A percentile compares a stretch with the other conserved stretches of the same genome.
phyloP scores from a whole-genome alignment of 2,888 invertebrate genomes.

The Hirtodrosophila histrioides region DNA sequence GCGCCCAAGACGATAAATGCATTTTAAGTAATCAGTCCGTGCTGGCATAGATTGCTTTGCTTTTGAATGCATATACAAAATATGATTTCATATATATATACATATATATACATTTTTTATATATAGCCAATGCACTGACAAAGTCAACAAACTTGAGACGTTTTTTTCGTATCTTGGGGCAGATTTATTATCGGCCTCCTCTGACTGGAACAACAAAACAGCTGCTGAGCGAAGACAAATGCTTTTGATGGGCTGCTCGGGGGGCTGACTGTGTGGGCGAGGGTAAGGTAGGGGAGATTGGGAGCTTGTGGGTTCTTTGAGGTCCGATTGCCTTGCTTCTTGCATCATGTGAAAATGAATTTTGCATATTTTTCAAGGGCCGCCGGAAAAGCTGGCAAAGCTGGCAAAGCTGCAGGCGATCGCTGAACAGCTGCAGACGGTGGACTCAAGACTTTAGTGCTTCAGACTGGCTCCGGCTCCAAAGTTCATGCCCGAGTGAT shows the following conservation, averaged over 20 bases:
- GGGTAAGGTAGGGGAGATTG: no score
- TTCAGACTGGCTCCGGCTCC: slow-evolving; percentile 48
- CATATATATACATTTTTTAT: slow-evolving; percentile 2
- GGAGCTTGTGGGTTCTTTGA: slow-evolving; percentile 11
- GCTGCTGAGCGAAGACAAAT: slow-evolving; percentile 50
- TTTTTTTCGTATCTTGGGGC: slow-evolving; percentile 9
- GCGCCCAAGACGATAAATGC: slow-evolving; percentile 44
- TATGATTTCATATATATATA: slow-evolving; percentile 32
- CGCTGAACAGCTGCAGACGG: slow-evolving; percentile 21
- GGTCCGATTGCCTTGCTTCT: slow-evolving; percentile 45
- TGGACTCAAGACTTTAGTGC: slow-evolving; percentile 17
- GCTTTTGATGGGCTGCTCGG: slow-evolving; percentile 27
- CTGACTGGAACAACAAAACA: slow-evolving; percentile 35
- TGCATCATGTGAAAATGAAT: slow-evolving; percentile 63
- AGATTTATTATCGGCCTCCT: slow-evolving; percentile 58
- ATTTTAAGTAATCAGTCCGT: slow-evolving; percentile 51
- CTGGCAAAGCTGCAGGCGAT: slow-evolving; percentile 37
- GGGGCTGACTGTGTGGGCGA: background rate
- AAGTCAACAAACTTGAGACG: slow-evolving; percentile 51
- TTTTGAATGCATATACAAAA: slow-evolving; percentile 11
- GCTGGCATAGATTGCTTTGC: slow-evolving; percentile 5
- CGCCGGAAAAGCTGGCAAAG: slow-evolving; percentile 48
- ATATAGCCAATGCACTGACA: slow-evolving; percentile 9
- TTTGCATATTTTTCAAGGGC: slow-evolving; percentile 59
- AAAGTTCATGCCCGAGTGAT: slow-evolving; percentile 77